phyloP scores from a whole-genome alignment of 2,888 invertebrate species.

The Sminthurinus aureus region DNA sequence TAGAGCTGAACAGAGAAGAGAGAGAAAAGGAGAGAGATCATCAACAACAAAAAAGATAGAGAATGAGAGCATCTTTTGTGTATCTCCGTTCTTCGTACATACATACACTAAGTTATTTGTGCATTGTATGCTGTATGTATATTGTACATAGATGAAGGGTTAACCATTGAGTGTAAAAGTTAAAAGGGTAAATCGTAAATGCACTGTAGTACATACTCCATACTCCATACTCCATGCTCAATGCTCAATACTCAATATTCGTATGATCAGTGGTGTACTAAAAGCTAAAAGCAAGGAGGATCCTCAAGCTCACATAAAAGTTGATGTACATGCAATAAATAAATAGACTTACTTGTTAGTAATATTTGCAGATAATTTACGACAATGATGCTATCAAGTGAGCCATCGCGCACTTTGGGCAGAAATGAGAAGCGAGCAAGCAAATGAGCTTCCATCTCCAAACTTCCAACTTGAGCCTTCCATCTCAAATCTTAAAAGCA shows the following conservation, averaged over 20 bases:
- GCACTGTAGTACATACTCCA: background rate
- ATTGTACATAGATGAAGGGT: no score
- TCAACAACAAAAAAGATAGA: no score
- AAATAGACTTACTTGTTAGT: background rate
- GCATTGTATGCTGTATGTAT: no score
- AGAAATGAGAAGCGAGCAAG: background rate
- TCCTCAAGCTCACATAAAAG: background rate
- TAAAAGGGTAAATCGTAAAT: no score
- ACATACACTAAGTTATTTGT: no score
- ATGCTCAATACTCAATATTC: background rate
- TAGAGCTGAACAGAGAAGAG: no score
- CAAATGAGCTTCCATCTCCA: background rate
- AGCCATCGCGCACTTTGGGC: background rate
- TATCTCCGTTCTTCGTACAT: no score
- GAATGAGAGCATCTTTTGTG: no score
- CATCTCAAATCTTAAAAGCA: background rate
- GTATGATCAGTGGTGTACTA: background rate
- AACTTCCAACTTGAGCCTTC: background rate
- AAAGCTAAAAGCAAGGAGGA: background rate
- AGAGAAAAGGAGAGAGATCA: no score
- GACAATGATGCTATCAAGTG: background rate
- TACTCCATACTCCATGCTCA: background rate
- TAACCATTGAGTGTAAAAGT: no score
- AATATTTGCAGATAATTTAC: slow-evolving; percentile 4
- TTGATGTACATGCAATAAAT: background rate